A percentile compares a stretch with the other conserved stretches of the same genome.
phyloP scores from a whole-genome alignment of 2,888 invertebrate genomes.

The Epistrophella euchroma region DNA sequence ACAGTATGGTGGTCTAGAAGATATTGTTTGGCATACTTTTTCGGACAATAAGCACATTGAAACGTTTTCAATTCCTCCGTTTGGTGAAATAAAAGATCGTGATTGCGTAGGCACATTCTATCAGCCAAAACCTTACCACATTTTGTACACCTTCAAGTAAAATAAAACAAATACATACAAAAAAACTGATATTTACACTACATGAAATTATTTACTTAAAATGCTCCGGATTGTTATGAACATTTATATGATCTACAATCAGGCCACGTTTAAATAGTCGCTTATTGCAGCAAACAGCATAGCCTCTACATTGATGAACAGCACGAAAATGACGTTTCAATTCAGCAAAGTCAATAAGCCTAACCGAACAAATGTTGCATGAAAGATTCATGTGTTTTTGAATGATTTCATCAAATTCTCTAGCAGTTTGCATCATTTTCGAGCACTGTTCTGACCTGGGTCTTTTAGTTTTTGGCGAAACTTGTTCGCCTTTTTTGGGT shows the following conservation, averaged over 20 bases:
- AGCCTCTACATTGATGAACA: constrained; percentile 76
- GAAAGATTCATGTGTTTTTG: constrained; percentile 76
- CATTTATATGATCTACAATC: constrained; percentile 77
- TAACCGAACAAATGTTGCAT: constrained; percentile 74
- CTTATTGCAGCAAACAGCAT: constrained; percentile 77
- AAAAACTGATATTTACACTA: background rate
- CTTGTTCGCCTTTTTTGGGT: constrained; percentile 59
- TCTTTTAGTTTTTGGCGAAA: constrained; percentile 35
- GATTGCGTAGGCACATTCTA: constrained; percentile 76
- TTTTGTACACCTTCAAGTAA: constrained; percentile 65
- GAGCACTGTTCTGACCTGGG: constrained; percentile 52
- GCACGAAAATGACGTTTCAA: constrained; percentile 76
- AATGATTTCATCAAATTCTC: constrained; percentile 76
- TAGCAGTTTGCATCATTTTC: constrained; percentile 56
- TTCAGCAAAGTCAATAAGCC: constrained; percentile 72
- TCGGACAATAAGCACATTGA: constrained; percentile 76
- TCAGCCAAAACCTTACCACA: constrained; percentile 76
- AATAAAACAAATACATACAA: background rate
- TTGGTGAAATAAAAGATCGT: constrained; percentile 74
- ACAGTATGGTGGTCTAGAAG: constrained; percentile 76
- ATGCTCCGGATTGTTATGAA: constrained; percentile 77
- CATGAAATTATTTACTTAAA: constrained; percentile 71
- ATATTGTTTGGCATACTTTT: constrained; percentile 77
- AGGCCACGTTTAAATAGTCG: constrained; percentile 75
- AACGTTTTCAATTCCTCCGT: constrained; percentile 66